Evolutionary conservation across 92 coral and sea anemone species (phyloP).

Genomic region (Epizoanthus stellaris): DNA sequence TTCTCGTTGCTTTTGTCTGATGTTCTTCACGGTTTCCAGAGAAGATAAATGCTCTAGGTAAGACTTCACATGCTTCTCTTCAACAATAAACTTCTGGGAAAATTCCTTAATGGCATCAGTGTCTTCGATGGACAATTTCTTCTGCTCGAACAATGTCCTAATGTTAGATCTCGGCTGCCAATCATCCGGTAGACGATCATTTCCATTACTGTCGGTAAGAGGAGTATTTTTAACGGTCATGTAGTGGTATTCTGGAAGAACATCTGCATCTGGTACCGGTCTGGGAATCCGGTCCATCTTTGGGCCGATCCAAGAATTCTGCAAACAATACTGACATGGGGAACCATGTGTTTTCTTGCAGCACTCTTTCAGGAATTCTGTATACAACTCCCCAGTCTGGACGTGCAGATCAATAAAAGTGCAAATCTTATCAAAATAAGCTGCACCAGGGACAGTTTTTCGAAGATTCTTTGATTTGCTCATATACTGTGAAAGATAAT

Average conservation of each 20-base stretch:
- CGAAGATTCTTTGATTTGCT: constrained; percentile 50
- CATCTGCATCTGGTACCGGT: constrained; percentile 23
- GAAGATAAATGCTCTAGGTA: no score
- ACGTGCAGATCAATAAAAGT: constrained; percentile 44
- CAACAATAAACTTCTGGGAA: no score
- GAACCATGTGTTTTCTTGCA: no score
- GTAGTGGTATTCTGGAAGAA: no score
- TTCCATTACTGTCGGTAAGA: no score
- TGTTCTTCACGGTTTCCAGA: no score
- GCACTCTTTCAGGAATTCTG: constrained; percentile 39
- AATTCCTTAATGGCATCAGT: neutral
- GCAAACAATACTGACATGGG: neutral
- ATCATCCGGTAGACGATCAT: constrained; percentile 33
- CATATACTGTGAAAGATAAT: constrained; percentile 42
- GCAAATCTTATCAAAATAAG: constrained; percentile 42
- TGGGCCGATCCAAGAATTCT: constrained; percentile 19
- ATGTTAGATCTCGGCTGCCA: constrained; percentile 61
- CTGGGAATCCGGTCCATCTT: neutral
- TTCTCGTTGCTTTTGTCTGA: no score
- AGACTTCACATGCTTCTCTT: no score
- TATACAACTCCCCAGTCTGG: constrained; percentile 43
- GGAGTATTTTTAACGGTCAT: no score
- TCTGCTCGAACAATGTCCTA: constrained; percentile 33
- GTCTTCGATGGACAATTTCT: constrained; percentile 34
- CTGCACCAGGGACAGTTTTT: constrained; percentile 48